A percentile compares a stretch with the other conserved stretches of the same genome.
Evolutionary conservation across 2,888 invertebrate genomes (phyloP).

Genomic region (Agriopis leucophaearia): DNA sequence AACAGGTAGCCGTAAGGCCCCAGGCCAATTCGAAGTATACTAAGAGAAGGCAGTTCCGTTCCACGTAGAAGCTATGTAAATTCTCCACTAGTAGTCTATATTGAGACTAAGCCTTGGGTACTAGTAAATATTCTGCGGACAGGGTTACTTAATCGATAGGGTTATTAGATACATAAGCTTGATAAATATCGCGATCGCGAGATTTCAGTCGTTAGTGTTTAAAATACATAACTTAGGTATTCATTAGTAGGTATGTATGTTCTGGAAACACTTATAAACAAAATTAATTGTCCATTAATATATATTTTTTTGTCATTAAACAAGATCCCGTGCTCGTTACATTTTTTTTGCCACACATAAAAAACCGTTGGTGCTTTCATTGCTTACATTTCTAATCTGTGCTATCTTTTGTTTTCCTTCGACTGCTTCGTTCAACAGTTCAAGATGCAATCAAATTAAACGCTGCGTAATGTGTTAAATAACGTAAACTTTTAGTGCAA

Average conservation of each 20-base stretch:
- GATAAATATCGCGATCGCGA: constrained; percentile 5
- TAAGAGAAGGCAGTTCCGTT: no score
- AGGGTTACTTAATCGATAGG: background rate
- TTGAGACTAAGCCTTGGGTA: background rate
- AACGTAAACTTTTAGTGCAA: constrained; percentile 9
- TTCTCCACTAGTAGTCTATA: no score
- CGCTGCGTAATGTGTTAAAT: background rate
- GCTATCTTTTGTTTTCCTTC: background rate
- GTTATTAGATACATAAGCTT: constrained; percentile 3
- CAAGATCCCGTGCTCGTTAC: background rate
- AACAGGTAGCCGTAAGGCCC: no score
- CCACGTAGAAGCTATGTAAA: no score
- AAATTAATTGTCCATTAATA: no score
- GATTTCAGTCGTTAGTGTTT: background rate
- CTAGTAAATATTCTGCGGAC: background rate
- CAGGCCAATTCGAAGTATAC: no score
- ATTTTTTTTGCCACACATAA: no score
- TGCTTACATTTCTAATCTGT: background rate
- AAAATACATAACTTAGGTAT: no score
- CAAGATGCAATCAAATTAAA: constrained; percentile 1
- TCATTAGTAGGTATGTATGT: no score
- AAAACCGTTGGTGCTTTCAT: no score
- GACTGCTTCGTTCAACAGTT: background rate
- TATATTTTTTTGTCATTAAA: background rate
- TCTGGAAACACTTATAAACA: no score